Conservation (phyloP, 2,888 invertebrate genomes). For the Lepidonotus clava region DNA sequence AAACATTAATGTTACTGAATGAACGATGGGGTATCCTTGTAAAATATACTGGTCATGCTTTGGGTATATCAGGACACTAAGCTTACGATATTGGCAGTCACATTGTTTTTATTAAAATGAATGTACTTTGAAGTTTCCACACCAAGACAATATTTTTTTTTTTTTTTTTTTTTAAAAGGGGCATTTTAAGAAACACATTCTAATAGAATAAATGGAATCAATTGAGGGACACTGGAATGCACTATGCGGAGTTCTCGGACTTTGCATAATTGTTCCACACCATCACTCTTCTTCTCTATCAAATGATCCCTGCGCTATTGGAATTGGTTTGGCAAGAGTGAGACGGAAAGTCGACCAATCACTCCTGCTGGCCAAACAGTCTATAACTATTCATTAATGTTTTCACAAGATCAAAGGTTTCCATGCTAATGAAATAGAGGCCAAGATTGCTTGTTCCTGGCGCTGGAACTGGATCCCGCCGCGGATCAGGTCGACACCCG, state of each 20-base stretch:
- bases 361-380: not conserved
- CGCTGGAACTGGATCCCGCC: not conserved
- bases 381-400: not conserved
- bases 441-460: slow-evolving; percentile 30
- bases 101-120: too few species aligned
- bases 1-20: too few species aligned
- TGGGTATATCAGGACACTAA: too few species aligned
- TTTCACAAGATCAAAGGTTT: slow-evolving; percentile 4
- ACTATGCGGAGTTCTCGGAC: too few species aligned
- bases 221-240: not conserved
- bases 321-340: not conserved
- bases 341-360: not conserved
- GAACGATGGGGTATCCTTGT: too few species aligned
- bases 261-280: not conserved
- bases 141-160: too few species aligned
- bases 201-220: not conserved
- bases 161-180: not conserved
- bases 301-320: not conserved
- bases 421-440: slow-evolving; percentile 19
- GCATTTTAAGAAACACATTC: not conserved
- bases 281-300: not conserved
- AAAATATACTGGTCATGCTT: too few species aligned
- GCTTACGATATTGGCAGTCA: too few species aligned
- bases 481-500: too few species aligned
- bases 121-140: too few species aligned